Conservation (phyloP, 2,888 invertebrate genomes). For the Diplazon laetatorius region DNA sequence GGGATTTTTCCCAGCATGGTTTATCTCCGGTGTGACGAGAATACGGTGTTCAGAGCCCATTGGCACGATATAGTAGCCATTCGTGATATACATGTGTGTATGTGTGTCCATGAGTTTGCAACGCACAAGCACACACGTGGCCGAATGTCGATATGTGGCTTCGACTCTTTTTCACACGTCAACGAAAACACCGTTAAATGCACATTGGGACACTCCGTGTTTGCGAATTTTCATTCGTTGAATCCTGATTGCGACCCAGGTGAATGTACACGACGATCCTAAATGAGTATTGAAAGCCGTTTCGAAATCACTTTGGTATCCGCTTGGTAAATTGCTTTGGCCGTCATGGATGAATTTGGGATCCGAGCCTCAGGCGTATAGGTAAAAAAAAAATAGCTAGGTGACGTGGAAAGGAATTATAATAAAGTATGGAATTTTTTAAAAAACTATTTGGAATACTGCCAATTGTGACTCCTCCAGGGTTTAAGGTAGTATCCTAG, state of each 20-base stretch:
- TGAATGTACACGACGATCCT: neutral
- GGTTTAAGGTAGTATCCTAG: too few relatives aligned
- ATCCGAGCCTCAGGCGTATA: too few relatives aligned
- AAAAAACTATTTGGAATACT: too few relatives aligned
- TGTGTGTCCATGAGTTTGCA: too few relatives aligned
- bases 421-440: too few relatives aligned
- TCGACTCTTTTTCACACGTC: conserved; percentile 15
- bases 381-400: too few relatives aligned
- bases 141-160: neutral
- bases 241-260: conserved; percentile 27
- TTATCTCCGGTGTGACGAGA: conserved; percentile 37
- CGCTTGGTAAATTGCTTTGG: too few relatives aligned
- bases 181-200: neutral
- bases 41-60: conserved; percentile 28
- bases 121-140: neutral
- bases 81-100: neutral
- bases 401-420: too few relatives aligned
- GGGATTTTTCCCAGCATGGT: conserved; percentile 25
- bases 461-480: too few relatives aligned
- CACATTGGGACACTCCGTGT: conserved; percentile 26
- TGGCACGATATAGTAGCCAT: conserved; percentile 14
- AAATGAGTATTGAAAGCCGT: neutral
- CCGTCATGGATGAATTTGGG: too few relatives aligned
- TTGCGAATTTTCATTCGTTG: conserved; percentile 64
- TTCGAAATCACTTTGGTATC: neutral